Base-by-base conservation (phyloP, 2,888 invertebrate species). In the Morpho achilles region DNA sequence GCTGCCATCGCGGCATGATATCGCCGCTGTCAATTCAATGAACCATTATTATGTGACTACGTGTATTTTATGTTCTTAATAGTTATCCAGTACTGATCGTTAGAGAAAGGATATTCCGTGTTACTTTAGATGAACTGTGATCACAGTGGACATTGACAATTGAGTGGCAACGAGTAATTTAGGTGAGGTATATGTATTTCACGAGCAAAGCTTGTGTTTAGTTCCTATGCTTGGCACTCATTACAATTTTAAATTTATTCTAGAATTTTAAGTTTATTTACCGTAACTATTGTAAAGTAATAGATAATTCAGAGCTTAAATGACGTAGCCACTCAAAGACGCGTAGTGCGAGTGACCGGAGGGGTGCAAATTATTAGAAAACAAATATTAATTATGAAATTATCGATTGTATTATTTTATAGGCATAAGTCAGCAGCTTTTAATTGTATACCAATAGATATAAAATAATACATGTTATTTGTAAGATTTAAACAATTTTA, bases 171-270 rank as follows among this genome's bases (percentile, higher is more conserved):
- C 68, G 77, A 77, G 74, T 79, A 74, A 69, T 51, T 68, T 75
- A 76, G 73, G 73, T 69, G 71, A 74, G 69, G 74, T 62, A 80
- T 73, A 80, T 73, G 50, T 62, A 76, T 72, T 74, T 71, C 76
- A 83, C 79, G 83, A 84, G 86, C 84, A 80, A 82, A 83, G 89
- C 89, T 88, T 88, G 85, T 84, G 83, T 87, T 88, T 84, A 84
- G 87, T 90, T 89, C 85, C 86, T 87, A 86, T 79, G 82, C 80
- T 83, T 63, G 63, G 58, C 63, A 63, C 60, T 59, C 56, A 40
- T 47, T 40, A 8, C 47, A 49, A 58, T 60, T 43, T 44, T 53
- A 50, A 22, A 56, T 44, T 58, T 23, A 49, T 56, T 49, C 48
- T 16, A 47, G 51, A 50, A 43, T 46, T 58, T 44, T 53, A 22